Conservation (phyloP, 2,113 vertebrate species). For the Protobothrops mucrosquamatus region DNA sequence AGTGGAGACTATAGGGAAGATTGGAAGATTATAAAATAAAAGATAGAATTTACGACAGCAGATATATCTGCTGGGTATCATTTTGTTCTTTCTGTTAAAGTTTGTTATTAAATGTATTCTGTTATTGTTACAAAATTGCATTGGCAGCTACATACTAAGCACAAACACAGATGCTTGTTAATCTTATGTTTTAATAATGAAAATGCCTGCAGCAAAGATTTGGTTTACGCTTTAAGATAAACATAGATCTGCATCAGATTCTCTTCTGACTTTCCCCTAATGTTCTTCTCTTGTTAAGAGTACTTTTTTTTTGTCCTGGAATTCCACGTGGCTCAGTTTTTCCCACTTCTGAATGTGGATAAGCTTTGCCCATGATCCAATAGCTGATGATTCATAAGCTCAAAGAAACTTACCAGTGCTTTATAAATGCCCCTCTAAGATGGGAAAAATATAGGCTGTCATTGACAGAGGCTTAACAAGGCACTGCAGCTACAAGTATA, state of each 20-base stretch:
- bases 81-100: neutral
- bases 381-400: neutral
- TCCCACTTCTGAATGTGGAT: neutral
- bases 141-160: neutral
- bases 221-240: neutral
- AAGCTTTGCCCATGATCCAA: neutral
- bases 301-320: neutral
- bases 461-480: neutral
- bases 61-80: neutral
- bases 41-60: neutral
- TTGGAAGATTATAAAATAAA: neutral
- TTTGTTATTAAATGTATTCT: neutral
- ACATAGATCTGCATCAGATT: neutral
- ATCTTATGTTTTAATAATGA: neutral
- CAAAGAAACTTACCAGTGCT: neutral
- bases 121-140: neutral
- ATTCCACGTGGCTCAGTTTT: neutral
- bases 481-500: neutral
- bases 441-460: neutral
- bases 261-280: neutral
- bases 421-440: neutral
- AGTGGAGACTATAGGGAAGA: neutral
- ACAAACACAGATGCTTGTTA: neutral
- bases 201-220: neutral
- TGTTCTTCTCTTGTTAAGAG: neutral